These are phyloP conservation scores for Thunnus thynnus DNA, from an alignment of 2,113 vertebrate species.

Conservation along the genomic window DNA sequence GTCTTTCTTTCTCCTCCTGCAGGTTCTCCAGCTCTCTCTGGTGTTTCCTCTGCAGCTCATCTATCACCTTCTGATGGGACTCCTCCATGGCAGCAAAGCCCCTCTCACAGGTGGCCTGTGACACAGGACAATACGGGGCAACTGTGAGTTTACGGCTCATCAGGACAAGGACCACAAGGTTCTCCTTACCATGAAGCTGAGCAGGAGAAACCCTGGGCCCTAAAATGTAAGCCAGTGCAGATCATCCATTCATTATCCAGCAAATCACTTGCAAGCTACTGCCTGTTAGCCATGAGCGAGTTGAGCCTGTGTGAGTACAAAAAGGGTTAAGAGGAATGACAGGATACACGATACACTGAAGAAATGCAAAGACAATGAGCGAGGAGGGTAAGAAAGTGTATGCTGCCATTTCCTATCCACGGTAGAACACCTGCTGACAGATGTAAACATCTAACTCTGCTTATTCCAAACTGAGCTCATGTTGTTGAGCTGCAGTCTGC, in stretches of 20 bases:
- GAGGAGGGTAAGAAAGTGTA: slow-evolving; percentile 7
- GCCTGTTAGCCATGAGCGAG: slow-evolving; percentile 70
- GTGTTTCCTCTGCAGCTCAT: slow-evolving; percentile 88
- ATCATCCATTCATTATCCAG: slow-evolving; percentile 30
- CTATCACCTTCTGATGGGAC: slow-evolving; percentile 88
- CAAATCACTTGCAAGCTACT: slow-evolving; percentile 62
- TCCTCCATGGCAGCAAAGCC: slow-evolving; percentile 89
- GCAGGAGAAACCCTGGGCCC: slow-evolving; percentile 20
- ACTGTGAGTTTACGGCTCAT: slow-evolving; percentile 40
- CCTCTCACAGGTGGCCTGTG: slow-evolving; percentile 87
- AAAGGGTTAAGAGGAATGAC: slow-evolving; percentile 61
- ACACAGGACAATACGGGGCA: slow-evolving; percentile 10
- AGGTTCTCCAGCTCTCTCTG: slow-evolving; percentile 89
- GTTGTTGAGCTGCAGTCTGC: not conserved
- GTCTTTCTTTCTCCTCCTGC: slow-evolving; percentile 86
- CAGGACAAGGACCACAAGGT: slow-evolving; percentile 34
- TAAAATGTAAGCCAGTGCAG: not conserved
- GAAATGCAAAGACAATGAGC: slow-evolving; percentile 45
- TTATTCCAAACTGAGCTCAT: slow-evolving; percentile 5
- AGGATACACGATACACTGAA: slow-evolving; percentile 49
- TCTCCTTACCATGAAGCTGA: slow-evolving; percentile 26
- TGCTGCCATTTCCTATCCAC: slow-evolving; percentile 26
- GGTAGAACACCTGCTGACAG: slow-evolving; percentile 2
- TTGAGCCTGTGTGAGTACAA: slow-evolving; percentile 69
- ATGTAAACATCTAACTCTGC: not conserved